Evolutionary conservation across 2,888 invertebrate species (phyloP).

Genomic region (Sarcophaga variegata): DNA sequence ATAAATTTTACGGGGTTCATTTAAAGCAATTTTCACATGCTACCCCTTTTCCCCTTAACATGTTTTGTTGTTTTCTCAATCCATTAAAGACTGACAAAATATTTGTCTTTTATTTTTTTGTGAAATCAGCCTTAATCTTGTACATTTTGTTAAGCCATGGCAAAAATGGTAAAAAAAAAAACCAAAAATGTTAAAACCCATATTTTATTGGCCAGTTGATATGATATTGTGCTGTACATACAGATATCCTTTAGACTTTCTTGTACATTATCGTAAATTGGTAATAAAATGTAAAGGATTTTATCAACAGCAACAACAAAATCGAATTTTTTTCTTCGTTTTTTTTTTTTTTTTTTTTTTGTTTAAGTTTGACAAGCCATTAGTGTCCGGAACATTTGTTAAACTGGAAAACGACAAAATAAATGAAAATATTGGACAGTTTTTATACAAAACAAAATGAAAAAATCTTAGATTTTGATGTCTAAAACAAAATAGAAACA

Average conservation of each 20-base stretch:
- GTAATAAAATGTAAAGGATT: not conserved
- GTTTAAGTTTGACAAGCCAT: slow-evolving; percentile 33
- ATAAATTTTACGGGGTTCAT: slow-evolving; percentile 30
- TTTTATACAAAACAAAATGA: not conserved
- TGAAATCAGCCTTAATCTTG: slow-evolving; percentile 4
- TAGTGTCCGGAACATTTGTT: slow-evolving; percentile 5
- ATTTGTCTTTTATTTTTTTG: not conserved
- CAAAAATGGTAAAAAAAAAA: slow-evolving; percentile 25
- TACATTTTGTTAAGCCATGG: not conserved
- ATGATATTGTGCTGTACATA: not conserved
- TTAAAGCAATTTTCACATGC: slow-evolving; percentile 23
- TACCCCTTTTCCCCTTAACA: not conserved
- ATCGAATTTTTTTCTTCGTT: slow-evolving; percentile 4
- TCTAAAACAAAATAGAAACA: too few relatives aligned
- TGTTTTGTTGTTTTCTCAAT: not conserved
- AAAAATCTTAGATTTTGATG: slow-evolving; percentile 19
- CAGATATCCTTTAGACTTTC: not conserved
- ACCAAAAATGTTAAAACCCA: slow-evolving; percentile 34
- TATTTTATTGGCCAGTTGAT: slow-evolving; percentile 31
- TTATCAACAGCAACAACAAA: slow-evolving; percentile 4
- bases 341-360: not conserved
- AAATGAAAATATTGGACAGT: not conserved
- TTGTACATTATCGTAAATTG: not conserved
- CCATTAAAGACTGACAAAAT: not conserved
- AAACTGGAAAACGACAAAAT: not conserved